These are phyloP conservation scores for Sthenelais limicola DNA, from an alignment of 2,888 invertebrate species.

Conservation along the genomic window DNA sequence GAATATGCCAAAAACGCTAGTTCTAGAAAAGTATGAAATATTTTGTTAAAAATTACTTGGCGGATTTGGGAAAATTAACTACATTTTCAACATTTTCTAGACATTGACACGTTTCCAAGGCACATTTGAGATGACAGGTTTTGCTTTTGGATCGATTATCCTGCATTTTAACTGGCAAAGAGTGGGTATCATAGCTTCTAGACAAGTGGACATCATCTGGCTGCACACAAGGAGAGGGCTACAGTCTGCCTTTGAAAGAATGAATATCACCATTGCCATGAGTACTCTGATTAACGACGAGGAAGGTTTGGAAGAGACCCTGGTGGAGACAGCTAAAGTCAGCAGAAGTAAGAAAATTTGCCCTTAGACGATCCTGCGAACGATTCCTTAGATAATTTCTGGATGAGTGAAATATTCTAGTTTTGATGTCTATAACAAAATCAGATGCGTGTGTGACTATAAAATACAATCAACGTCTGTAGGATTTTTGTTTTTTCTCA, in stretches of 20 bases:
- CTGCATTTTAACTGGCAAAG: slow-evolving; percentile 47
- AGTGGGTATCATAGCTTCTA: slow-evolving; percentile 52
- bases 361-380: too few relatives aligned
- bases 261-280: slow-evolving; percentile 45
- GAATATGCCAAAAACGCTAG: too few relatives aligned
- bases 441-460: too few relatives aligned
- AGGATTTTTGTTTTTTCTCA: too few relatives aligned
- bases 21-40: neutral
- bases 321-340: slow-evolving; percentile 46
- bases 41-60: neutral
- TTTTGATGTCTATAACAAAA: too few relatives aligned
- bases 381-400: too few relatives aligned
- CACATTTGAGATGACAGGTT: slow-evolving; percentile 55
- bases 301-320: slow-evolving; percentile 35
- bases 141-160: slow-evolving; percentile 49
- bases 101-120: slow-evolving; percentile 55
- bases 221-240: slow-evolving; percentile 47
- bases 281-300: neutral
- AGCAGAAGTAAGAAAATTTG: slow-evolving; percentile 51
- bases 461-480: too few relatives aligned
- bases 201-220: slow-evolving; percentile 53
- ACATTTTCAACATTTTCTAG: slow-evolving; percentile 44
- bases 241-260: slow-evolving; percentile 3
- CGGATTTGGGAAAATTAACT: neutral
- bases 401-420: too few relatives aligned